Base-by-base conservation (phyloP, 2,113 vertebrate genomes). In the Dolichallabes microphthalmus region DNA sequence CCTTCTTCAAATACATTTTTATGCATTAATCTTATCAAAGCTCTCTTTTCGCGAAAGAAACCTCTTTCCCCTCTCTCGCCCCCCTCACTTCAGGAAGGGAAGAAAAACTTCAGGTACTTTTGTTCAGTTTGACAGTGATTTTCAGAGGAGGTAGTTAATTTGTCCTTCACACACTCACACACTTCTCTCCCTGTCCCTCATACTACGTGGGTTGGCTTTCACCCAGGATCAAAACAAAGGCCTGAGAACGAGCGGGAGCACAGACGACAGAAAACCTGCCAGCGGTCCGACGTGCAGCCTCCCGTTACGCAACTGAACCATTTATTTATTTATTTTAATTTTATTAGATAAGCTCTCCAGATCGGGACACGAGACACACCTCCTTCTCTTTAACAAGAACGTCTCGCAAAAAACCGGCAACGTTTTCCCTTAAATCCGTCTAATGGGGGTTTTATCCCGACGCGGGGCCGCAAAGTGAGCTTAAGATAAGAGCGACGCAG, bases 401-500 rank as follows among this genome's bases (percentile, higher is more conserved):
- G 20, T 66, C 68, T 39, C 45, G 79, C 50, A n/a, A 17, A 5
- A n/a, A 17, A 5, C 8, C 63, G 50, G 63, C 20, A 68, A 9
- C 60, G 20, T 63, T 71, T 82, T 86, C 52, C 64, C 11, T 74
- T 39, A 60, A 83, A 86, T 91, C 89, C 90, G 66, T 87, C 86
- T 89, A 87, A 63, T 32, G 78, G 83, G 83, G 63, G 89, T 63
- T 79, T 39, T 76, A 79, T 63, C 50, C 17, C 12, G 57, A 60
- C 45, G 35, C 84, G 64, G 63, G 53, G 55, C 58, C 82, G 86
- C 80, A 82, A 81, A 83, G 68, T 66, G 55, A 27, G 15, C 77
- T 74, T 80, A 35, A 91, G 91, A 92, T 91, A 90, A 90, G 83
- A 93, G 87, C 88, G 86, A 45, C 82, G 66, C 45, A 90, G 88